Percentiles rank a stretch among this genome's conserved stretches.
Conservation (phyloP, 53 echinoderm and acorn worm species). For the Crossaster papposus region DNA sequence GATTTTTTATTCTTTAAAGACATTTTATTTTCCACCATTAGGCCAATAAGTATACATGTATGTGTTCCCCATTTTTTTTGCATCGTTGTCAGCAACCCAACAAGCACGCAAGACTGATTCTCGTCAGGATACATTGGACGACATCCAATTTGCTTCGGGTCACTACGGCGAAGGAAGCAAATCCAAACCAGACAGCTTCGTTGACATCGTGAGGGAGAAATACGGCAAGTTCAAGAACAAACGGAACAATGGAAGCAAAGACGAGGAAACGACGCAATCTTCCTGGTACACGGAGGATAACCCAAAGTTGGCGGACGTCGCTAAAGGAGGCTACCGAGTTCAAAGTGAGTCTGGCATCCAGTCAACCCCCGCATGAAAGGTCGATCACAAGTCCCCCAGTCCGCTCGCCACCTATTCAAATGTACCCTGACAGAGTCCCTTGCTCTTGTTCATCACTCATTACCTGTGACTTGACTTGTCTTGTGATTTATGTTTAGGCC, state of each 20-base stretch:
- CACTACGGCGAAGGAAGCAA: constrained; percentile 13
- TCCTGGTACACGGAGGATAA: not conserved
- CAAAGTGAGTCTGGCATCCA: not conserved
- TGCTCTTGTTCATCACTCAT: not conserved
- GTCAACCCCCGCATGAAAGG: not conserved
- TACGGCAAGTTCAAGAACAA: constrained; percentile 12
- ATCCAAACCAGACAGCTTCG: constrained; percentile 20
- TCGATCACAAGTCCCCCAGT: not conserved
- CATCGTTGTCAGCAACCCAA: not conserved
- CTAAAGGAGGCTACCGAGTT: not conserved
- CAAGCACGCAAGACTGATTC: not conserved
- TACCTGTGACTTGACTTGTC: not conserved
- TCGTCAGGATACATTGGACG: not conserved
- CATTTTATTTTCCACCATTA: too few relatives aligned
- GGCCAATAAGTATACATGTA: too few relatives aligned
- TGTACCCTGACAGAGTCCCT: not conserved
- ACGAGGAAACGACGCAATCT: not conserved
- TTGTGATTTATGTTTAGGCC: not conserved
- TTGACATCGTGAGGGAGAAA: constrained; percentile 14
- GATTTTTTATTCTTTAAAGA: too few relatives aligned
- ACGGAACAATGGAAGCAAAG: constrained; percentile 1
- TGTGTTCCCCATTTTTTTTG: not conserved
- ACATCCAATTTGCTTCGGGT: not conserved
- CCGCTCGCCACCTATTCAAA: not conserved
- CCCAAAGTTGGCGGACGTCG: not conserved